phyloP scores from a whole-genome alignment of 1,140 invertebrate genomes.

The Lucilia sericata region DNA sequence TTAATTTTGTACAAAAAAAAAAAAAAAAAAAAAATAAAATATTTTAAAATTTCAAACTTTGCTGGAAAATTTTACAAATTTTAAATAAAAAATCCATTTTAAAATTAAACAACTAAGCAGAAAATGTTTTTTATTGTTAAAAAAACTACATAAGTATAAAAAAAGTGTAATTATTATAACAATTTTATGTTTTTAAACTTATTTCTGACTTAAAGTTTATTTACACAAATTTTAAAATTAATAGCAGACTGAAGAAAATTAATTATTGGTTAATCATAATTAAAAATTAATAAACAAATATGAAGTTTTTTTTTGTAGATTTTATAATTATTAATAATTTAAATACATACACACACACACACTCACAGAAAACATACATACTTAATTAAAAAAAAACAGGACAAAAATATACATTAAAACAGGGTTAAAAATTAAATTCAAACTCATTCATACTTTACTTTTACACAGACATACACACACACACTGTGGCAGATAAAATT shows the following conservation, averaged over 20 bases:
- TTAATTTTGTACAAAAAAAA: background rate
- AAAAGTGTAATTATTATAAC: background rate
- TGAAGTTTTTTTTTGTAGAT: background rate
- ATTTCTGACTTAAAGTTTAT: slow-evolving; percentile 27
- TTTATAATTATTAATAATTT: slow-evolving; percentile 20
- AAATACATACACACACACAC: background rate
- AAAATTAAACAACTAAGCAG: background rate
- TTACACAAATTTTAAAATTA: background rate
- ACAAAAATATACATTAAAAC: background rate
- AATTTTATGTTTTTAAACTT: background rate
- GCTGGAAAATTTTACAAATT: no score
- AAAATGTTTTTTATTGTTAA: background rate
- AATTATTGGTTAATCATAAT: background rate
- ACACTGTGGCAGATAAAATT: slow-evolving; percentile 10
- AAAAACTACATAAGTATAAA: background rate
- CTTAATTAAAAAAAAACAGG: background rate
- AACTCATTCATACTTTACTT: background rate
- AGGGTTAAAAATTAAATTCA: background rate
- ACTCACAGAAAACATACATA: background rate
- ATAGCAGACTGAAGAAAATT: background rate
- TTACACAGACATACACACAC: background rate
- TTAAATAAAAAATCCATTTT: background rate
- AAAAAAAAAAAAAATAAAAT: no score
- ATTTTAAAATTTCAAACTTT: background rate
- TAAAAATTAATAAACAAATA: background rate